Evolutionary conservation across 2,797 vertebrate species (phyloP).

Genomic region (Bufotes viridis): DNA sequence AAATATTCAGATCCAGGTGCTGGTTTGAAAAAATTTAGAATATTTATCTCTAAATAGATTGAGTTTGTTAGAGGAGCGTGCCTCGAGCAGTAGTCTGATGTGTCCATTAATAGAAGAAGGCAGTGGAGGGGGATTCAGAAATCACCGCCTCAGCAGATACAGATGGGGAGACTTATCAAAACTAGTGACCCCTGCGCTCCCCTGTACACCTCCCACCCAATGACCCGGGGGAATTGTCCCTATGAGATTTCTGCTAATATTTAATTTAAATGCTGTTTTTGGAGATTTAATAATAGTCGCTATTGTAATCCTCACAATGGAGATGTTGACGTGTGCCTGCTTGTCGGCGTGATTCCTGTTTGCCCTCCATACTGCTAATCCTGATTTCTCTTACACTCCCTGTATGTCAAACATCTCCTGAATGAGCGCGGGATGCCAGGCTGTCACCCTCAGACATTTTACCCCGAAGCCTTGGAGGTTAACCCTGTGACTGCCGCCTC

Average conservation of each 20-base stretch:
- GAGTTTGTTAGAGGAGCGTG: no score
- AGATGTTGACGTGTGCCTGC: background rate
- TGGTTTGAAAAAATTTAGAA: no score
- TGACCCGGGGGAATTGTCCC: background rate
- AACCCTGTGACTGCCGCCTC: background rate
- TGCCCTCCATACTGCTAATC: conserved; percentile 20
- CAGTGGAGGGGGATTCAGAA: no score
- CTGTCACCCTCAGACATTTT: background rate
- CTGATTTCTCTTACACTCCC: conserved; percentile 28
- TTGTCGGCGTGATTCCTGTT: conserved; percentile 16
- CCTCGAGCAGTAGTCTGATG: no score
- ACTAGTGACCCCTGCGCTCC: background rate
- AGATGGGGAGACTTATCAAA: no score
- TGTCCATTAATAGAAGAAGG: no score
- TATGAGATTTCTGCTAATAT: background rate
- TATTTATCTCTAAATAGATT: no score
- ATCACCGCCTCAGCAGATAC: no score
- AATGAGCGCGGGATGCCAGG: background rate
- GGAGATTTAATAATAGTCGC: background rate
- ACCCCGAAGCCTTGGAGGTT: background rate
- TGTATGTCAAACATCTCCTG: conserved; percentile 23
- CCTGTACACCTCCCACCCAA: background rate
- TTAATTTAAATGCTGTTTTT: background rate
- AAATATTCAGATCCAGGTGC: no score
- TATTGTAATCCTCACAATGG: background rate